Conservation (phyloP, 2,888 invertebrate genomes). For the Drosophila histrio region DNA sequence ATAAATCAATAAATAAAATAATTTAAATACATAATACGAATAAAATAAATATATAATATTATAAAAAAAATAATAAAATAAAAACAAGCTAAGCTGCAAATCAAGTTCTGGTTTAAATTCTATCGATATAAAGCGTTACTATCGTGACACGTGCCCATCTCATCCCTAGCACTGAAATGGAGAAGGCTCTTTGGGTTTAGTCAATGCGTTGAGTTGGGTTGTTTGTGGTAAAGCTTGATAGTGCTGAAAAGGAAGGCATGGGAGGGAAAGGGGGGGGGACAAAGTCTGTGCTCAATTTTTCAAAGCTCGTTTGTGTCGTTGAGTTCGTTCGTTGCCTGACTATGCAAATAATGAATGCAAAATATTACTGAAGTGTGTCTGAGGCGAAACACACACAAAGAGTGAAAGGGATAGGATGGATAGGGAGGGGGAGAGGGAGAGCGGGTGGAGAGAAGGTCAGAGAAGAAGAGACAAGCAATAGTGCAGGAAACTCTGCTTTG, state of each 20-base stretch:
- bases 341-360: slow-evolving; percentile 77
- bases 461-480: background rate
- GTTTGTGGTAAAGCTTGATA: slow-evolving; percentile 12
- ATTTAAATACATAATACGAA: background rate
- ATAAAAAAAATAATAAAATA: too few species aligned
- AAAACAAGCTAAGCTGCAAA: too few species aligned
- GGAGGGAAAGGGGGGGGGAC: background rate
- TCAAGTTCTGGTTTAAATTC: too few species aligned
- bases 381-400: slow-evolving; percentile 28
- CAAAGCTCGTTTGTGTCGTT: slow-evolving; percentile 75
- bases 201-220: slow-evolving; percentile 10
- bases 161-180: slow-evolving; percentile 2
- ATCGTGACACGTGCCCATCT: background rate
- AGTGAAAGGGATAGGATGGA: background rate
- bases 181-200: slow-evolving; percentile 6
- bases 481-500: slow-evolving; percentile 36
- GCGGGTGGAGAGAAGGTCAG: background rate
- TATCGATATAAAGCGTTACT: background rate
- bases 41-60: too few species aligned
- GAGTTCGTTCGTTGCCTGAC: slow-evolving; percentile 42
- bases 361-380: slow-evolving; percentile 71
- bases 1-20: background rate
- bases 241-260: background rate
- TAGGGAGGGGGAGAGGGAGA: background rate
- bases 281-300: slow-evolving; percentile 69